Conservation (phyloP, 2,888 invertebrate genomes). For the Argynnis bischoffii region DNA sequence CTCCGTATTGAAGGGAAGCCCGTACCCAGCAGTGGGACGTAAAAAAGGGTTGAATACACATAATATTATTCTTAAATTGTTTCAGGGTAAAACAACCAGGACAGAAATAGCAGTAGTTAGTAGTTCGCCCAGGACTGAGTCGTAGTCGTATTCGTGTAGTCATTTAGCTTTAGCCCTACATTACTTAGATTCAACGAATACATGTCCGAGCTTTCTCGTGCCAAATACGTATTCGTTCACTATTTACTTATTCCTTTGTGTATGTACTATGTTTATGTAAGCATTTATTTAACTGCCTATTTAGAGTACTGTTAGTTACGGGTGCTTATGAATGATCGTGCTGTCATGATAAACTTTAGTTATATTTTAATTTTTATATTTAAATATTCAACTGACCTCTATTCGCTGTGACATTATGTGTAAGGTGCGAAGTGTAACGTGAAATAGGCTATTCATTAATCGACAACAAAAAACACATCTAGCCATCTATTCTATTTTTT, state of each 20-base stretch:
- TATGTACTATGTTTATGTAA: constrained; percentile 24
- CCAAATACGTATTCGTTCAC: constrained; percentile 44
- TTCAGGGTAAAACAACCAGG: constrained; percentile 64
- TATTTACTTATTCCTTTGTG: constrained; percentile 34
- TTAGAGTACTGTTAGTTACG: constrained; percentile 38
- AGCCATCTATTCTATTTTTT: no score
- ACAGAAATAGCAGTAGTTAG: constrained; percentile 49
- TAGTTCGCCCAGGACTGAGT: constrained; percentile 52
- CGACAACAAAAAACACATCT: no score
- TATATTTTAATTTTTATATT: no score
- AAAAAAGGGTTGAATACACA: no score
- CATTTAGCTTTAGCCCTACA: constrained; percentile 70
- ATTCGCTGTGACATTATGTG: no score
- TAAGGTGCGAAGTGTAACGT: no score
- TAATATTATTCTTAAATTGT: constrained; percentile 40
- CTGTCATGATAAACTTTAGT: no score
- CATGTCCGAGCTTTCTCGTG: constrained; percentile 56
- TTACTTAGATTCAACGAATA: constrained; percentile 47
- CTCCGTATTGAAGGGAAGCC: no score
- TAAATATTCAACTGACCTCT: no score
- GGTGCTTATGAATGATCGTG: constrained; percentile 5
- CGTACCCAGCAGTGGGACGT: no score
- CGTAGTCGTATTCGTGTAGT: constrained; percentile 63
- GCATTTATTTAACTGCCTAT: constrained; percentile 45
- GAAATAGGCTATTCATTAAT: no score